Base-by-base conservation (phyloP, 2,113 vertebrate genomes). In the Penelope pileata region DNA sequence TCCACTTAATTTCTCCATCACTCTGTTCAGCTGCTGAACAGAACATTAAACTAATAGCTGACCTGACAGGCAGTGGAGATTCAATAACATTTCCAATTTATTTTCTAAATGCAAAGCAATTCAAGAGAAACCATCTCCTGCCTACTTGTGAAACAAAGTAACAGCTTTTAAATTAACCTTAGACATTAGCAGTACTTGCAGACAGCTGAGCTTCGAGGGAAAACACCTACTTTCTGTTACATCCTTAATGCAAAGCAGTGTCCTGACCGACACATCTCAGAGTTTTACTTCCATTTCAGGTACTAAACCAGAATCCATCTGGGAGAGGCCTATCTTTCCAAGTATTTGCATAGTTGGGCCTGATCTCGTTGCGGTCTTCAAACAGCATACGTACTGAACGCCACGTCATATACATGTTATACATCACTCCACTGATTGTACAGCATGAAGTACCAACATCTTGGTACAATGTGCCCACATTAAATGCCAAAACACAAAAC, bases 51-150 rank as follows among this genome's bases (percentile, higher is more conserved):
- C 38, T 84, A 88, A 56, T 0, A 81, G 83, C 51, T 91, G 62
- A 73, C 54, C n/a, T 86, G 63, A 88, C 54, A 91, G 30, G 64
- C 73, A 88, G 30, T 11, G 27, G 21, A 83, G 68, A 75, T 56
- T 56, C 43, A 67, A 78, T 0, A 72, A 48, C 36, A 68, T 69
- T 83, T 83, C 45, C 68, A 76, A 91, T 78, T 86, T 74, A 54
- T 8, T 59, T 85, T 85, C 90, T 70, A 90, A 93, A 89, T 79
- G 89, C 42, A 86, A 88, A 94, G 79, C 67, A 91, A 72, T 74
- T 91, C 68, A 88, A 83, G 16, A 94, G 17, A 82, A 95, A 68
- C 76, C 70, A 80, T 38, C 75, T 80, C 68, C 60, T 83, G 54
- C 70, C 78, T 54, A 90, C 63, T 56, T 81, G 42, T 66, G 74